phyloP scores from a whole-genome alignment of 2,113 vertebrate species.

The Sebastes fasciatus region DNA sequence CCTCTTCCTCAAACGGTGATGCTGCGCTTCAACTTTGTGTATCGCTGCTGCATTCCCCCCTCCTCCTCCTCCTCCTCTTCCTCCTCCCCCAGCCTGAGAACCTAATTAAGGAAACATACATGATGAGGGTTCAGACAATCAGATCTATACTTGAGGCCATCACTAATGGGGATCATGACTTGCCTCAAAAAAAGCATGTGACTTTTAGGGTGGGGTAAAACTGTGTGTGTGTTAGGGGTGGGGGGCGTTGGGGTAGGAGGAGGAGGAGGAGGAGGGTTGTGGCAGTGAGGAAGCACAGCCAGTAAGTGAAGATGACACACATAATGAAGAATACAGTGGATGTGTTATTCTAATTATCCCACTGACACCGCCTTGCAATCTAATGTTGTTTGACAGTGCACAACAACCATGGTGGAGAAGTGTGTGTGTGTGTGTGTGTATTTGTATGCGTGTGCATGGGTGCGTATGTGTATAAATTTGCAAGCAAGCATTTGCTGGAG shows the following conservation, averaged over 20 bases:
- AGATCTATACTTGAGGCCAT: conserved; percentile 55
- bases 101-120: conserved; percentile 59
- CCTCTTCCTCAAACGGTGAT: conserved; percentile 46
- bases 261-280: conserved; percentile 5
- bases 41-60: conserved; percentile 9
- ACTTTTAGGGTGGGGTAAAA: conserved; percentile 28
- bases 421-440: conserved; percentile 35
- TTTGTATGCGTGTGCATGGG: not conserved
- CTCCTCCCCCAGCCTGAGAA: conserved; percentile 27
- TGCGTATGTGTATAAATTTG: conserved; percentile 32
- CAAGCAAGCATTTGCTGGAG: conserved; percentile 15
- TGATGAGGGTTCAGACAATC: conserved; percentile 54
- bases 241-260: not conserved
- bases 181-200: conserved; percentile 34
- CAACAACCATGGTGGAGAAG: conserved; percentile 53
- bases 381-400: conserved; percentile 79
- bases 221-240: conserved; percentile 8
- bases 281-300: conserved; percentile 47
- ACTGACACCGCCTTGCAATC: conserved; percentile 49
- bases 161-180: conserved; percentile 60
- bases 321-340: conserved; percentile 79
- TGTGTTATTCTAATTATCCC: conserved; percentile 79
- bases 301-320: conserved; percentile 78
- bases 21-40: conserved; percentile 46
- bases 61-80: not conserved